Evolutionary conservation across 2,888 invertebrate species (phyloP).

Genomic region (Aphodius sticticus): DNA sequence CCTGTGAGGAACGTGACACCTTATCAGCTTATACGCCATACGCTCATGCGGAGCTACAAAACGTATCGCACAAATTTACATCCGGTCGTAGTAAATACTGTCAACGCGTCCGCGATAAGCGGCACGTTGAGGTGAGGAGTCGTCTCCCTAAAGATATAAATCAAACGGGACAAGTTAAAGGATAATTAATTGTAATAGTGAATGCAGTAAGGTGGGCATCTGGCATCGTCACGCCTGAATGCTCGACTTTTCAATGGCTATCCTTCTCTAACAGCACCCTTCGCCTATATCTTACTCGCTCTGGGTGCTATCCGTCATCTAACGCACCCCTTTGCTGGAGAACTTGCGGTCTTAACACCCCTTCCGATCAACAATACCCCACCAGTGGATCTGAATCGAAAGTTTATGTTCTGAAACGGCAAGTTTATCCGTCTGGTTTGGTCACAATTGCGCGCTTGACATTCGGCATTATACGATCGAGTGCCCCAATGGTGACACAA

Average conservation of each 20-base stretch:
- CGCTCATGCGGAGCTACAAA: neutral
- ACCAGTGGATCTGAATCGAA: constrained; percentile 42
- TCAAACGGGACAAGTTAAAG: constrained; percentile 42
- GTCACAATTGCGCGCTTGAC: constrained; percentile 32
- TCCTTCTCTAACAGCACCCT: neutral
- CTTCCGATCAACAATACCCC: constrained; percentile 40
- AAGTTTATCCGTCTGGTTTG: constrained; percentile 44
- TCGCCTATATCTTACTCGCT: neutral
- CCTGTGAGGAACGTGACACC: constrained; percentile 20
- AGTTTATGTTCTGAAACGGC: constrained; percentile 46
- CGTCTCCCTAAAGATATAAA: constrained; percentile 31
- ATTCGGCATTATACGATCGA: constrained; percentile 15
- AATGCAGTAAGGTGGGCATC: constrained; percentile 45
- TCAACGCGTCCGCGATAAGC: constrained; percentile 21
- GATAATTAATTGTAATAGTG: constrained; percentile 45
- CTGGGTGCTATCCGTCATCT: neutral
- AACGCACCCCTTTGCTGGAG: constrained; percentile 39
- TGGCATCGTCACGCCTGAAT: constrained; percentile 46
- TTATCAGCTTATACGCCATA: constrained; percentile 13
- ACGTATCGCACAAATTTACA: constrained; percentile 14
- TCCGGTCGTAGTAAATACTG: neutral
- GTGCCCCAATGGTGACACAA: constrained; percentile 24
- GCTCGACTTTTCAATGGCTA: constrained; percentile 11
- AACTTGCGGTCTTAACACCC: constrained; percentile 44
- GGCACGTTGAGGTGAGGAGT: neutral